Base-by-base conservation (phyloP, 2,113 vertebrate genomes). In the Cygnus atratus region DNA sequence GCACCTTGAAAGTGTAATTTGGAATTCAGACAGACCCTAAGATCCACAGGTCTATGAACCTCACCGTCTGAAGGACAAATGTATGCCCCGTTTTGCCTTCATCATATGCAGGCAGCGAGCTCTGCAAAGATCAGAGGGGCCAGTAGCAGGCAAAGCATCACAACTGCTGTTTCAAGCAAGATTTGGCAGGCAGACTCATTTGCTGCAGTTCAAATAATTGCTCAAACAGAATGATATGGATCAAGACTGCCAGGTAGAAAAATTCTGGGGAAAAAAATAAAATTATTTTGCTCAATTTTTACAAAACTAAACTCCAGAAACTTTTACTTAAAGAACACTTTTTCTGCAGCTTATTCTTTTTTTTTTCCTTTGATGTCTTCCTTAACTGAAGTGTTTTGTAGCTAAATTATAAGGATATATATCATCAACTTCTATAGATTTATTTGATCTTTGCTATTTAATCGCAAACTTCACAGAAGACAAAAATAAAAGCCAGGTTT, bases 401-500 rank as follows among this genome's bases (percentile, higher is more conserved):
- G 33, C 24, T 81, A 62, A 82, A 79, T 88, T 90, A 87, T 62
- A 77, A n/a, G 59, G 24, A 54, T 83, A 17, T 46, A 29, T 44
- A 88, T 76, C 48, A 87, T 13, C 43, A 79, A 13, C 48, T 82
- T 75, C 46, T 91, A 33, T n/a, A 75, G 54, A 55, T 63, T 66
- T 75, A 90, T 86, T 8, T 7, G 33, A 63, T 90, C 57, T 66
- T 93, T 92, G 12, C 35, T 86, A 72, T 87, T 74, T 82, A 41
- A 59, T 44, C 75, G 11, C 41, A 88, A 88, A 79, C 25, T 48
- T 88, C 46, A 57, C 28, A 91, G 58, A 87, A 72, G 22, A 88
- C 20, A 26, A 84, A 92, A 96, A 93, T 59, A 90, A 87, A 84
- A 75, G 9, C 3, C 68, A 81, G 39, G 31, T 58, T 92, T 95